These are phyloP conservation scores for Calonectris borealis DNA, from an alignment of 2,113 vertebrate species.

Conservation along the genomic window DNA sequence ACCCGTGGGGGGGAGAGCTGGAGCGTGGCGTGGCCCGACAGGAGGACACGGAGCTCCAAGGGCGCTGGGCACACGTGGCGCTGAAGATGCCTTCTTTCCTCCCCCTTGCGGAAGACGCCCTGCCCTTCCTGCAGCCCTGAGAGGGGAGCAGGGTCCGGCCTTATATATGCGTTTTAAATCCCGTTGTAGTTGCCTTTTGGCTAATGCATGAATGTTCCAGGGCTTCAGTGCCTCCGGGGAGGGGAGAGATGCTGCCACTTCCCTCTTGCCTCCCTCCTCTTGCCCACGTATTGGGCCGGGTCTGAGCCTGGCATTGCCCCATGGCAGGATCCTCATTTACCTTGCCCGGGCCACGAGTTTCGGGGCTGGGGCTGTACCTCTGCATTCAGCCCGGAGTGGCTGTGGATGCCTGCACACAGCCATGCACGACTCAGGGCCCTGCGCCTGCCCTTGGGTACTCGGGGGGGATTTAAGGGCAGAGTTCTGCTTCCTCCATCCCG, in stretches of 20 bases:
- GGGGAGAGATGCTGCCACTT: neutral
- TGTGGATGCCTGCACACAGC: neutral
- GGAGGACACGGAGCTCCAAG: constrained; percentile 60
- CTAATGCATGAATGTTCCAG: constrained; percentile 44
- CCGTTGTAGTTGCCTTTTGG: neutral
- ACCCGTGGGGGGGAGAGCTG: constrained; percentile 67
- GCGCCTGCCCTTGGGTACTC: neutral
- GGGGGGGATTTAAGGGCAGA: neutral
- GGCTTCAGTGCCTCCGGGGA: constrained; percentile 56
- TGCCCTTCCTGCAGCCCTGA: constrained; percentile 25
- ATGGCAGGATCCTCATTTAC: neutral
- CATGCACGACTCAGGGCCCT: fast-evolving
- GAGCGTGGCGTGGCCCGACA: constrained; percentile 49
- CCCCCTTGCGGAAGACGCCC: constrained; percentile 35
- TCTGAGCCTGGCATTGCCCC: neutral
- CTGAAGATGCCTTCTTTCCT: constrained; percentile 70
- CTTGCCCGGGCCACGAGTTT: neutral
- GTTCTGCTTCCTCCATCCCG: neutral
- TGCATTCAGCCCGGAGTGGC: neutral
- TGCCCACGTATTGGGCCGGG: neutral
- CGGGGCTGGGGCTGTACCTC: neutral
- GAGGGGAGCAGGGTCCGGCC: constrained; percentile 51
- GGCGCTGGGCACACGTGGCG: constrained; percentile 34
- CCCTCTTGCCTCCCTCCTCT: neutral
- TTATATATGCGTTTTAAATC: constrained; percentile 16